Percentiles rank a stretch among this genome's conserved stretches.
Evolutionary conservation across 2,113 vertebrate species (phyloP).

Genomic region (Dromas ardeola): DNA sequence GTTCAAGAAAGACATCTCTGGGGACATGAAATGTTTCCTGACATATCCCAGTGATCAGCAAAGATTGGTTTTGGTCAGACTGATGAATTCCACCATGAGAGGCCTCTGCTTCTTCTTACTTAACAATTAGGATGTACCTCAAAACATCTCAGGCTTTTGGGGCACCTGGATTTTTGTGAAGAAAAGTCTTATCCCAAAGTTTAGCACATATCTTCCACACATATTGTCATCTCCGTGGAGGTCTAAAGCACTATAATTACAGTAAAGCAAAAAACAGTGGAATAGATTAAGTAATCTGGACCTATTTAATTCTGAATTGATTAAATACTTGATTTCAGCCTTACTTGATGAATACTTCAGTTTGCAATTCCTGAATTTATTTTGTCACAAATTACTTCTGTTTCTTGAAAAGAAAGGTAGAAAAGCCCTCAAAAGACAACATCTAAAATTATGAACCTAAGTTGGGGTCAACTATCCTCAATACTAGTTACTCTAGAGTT

Average conservation of each 20-base stretch:
- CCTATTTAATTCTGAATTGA: background rate
- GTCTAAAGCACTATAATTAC: background rate
- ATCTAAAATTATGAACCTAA: background rate
- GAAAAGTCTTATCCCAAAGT: background rate
- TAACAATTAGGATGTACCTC: background rate
- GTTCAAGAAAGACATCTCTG: background rate
- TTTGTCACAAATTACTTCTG: background rate
- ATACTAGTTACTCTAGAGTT: background rate
- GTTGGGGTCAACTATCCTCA: accelerated
- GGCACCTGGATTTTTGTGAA: background rate
- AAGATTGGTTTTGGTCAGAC: background rate
- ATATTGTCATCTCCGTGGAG: accelerated
- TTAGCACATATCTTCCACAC: background rate
- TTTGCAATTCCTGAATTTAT: background rate
- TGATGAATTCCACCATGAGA: background rate
- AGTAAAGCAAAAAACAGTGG: background rate
- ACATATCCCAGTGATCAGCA: accelerated
- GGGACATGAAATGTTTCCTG: background rate
- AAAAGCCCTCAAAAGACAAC: background rate
- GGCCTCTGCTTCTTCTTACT: background rate
- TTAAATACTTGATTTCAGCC: background rate
- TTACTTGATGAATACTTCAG: background rate
- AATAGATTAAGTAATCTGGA: background rate
- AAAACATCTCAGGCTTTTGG: background rate
- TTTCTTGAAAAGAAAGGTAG: background rate